These are phyloP conservation scores for Gonatopus flavifemur DNA, from an alignment of 1,140 invertebrate genomes.

Conservation along the genomic window DNA sequence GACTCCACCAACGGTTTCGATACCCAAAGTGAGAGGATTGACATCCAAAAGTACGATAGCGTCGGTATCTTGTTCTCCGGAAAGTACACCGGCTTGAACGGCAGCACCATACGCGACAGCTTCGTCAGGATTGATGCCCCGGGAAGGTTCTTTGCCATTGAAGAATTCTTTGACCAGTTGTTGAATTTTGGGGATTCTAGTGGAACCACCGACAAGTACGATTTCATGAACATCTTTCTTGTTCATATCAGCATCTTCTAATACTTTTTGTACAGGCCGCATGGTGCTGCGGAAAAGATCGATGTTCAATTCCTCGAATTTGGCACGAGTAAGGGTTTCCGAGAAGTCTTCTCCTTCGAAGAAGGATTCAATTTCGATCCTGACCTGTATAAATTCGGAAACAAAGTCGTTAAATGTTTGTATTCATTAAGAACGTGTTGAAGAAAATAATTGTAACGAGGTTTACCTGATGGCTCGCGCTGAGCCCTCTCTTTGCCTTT, in stretches of 20 bases:
- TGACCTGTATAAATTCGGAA: constrained; percentile 60
- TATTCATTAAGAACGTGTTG: too few species aligned
- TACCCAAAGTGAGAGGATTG: constrained; percentile 97
- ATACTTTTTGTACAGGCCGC: constrained; percentile 97
- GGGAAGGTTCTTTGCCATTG: constrained; percentile 94
- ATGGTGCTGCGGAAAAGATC: constrained; percentile 97
- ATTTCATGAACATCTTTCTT: constrained; percentile 99
- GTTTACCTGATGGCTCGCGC: constrained; percentile 88
- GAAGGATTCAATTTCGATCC: constrained; percentile 99
- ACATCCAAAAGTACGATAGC: constrained; percentile 97
- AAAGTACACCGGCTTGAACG: constrained; percentile 93
- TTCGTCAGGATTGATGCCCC: constrained; percentile 98
- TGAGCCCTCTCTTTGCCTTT: constrained; percentile 95
- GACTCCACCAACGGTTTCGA: constrained; percentile 98
- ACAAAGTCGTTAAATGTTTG: not conserved
- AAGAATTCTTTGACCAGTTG: constrained; percentile 99
- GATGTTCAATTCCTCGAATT: constrained; percentile 99
- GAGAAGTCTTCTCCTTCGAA: constrained; percentile 99
- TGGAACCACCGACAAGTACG: constrained; percentile 97
- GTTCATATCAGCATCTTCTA: constrained; percentile 98
- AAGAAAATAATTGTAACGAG: too few species aligned
- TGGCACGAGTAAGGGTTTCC: constrained; percentile 97
- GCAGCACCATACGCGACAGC: constrained; percentile 98
- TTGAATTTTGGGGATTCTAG: constrained; percentile 98
- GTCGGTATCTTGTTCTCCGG: constrained; percentile 90